phyloP scores from a whole-genome alignment of 1,140 invertebrate species.

The Brachionus koreanus region DNA sequence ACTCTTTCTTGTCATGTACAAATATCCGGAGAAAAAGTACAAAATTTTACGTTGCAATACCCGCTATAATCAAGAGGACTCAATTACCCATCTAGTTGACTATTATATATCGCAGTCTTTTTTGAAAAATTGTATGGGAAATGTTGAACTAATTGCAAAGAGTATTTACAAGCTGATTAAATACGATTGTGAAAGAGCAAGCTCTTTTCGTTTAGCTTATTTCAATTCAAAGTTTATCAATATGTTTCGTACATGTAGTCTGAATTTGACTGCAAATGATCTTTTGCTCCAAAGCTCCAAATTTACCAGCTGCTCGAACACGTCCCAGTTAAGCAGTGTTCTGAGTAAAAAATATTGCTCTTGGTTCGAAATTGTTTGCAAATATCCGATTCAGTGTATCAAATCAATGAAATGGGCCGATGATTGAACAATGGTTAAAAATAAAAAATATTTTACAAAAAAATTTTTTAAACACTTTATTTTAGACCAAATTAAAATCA shows the following conservation, averaged over 20 bases:
- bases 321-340: neutral
- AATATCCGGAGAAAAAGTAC: neutral
- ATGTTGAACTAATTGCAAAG: conserved; percentile 24
- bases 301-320: conserved; percentile 16
- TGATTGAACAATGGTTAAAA: too few relatives aligned
- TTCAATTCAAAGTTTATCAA: conserved; percentile 43
- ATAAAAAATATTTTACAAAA: neutral
- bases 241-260: conserved; percentile 19
- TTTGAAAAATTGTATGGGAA: conserved; percentile 29
- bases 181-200: conserved; percentile 36
- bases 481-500: neutral
- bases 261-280: conserved; percentile 22
- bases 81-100: conserved; percentile 20
- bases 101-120: conserved; percentile 31
- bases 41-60: conserved; percentile 33
- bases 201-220: conserved; percentile 18
- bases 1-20: conserved; percentile 5
- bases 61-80: conserved; percentile 31
- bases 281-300: neutral
- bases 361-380: conserved; percentile 40
- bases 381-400: conserved; percentile 24
- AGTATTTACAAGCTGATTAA: conserved; percentile 31
- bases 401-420: conserved; percentile 25
- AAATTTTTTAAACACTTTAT: neutral
- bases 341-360: conserved; percentile 35